A percentile compares a stretch with the other conserved stretches of the same genome.
These are phyloP conservation scores for Heterodera carotae DNA, from an alignment of 1,140 invertebrate species.

Conservation along the genomic window DNA sequence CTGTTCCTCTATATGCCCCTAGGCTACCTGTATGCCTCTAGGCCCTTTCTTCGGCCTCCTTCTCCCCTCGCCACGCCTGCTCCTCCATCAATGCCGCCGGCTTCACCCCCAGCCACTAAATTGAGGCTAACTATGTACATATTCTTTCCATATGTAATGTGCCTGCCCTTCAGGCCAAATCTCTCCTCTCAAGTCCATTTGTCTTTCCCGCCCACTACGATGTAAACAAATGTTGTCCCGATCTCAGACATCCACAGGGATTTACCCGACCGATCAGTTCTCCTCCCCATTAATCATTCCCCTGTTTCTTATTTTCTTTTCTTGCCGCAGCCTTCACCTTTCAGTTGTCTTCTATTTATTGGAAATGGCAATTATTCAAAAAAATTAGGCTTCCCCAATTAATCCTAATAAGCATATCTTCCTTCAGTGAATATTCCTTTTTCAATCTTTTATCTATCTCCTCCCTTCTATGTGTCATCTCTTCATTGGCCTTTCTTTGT, in stretches of 20 bases:
- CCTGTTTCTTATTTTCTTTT: not conserved
- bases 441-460: too few relatives aligned
- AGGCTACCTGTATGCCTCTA: too few relatives aligned
- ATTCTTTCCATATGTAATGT: not conserved
- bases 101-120: not conserved
- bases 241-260: not conserved
- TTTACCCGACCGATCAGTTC: not conserved
- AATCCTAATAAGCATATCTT: too few relatives aligned
- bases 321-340: not conserved
- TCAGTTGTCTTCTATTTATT: not conserved
- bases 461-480: not conserved
- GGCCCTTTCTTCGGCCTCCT: not conserved
- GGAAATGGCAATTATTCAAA: not conserved
- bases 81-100: too few relatives aligned
- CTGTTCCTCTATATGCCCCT: too few relatives aligned
- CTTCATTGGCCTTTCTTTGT: not conserved
- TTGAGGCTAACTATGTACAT: too few relatives aligned
- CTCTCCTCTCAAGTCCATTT: constrained; percentile 3
- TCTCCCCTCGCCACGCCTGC: too few relatives aligned
- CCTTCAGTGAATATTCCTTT: too few relatives aligned
- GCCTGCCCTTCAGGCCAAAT: not conserved
- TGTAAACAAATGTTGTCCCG: constrained; percentile 16
- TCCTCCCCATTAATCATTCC: not conserved
- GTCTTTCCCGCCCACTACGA: constrained; percentile 1
- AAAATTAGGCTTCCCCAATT: not conserved